A percentile compares a stretch with the other conserved stretches of the same genome.
Conservation (phyloP, 2,113 vertebrate species). For the Lasiurus borealis region DNA sequence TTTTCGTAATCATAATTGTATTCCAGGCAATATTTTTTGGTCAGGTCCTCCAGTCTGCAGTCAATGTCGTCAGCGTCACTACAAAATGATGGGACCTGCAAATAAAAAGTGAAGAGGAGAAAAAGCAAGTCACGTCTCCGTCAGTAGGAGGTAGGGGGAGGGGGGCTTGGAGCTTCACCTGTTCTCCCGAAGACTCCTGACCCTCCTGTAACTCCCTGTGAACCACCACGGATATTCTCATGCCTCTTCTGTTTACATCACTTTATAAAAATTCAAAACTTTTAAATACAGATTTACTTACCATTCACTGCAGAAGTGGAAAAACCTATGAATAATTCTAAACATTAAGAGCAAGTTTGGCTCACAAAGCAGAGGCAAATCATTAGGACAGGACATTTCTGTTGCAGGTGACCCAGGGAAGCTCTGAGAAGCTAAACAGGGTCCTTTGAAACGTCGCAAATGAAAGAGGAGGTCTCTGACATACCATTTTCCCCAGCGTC, state of each 20-base stretch:
- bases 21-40: conserved; percentile 95
- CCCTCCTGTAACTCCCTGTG: not conserved
- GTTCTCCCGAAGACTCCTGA: not conserved
- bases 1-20: conserved; percentile 99
- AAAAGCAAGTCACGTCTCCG: not conserved
- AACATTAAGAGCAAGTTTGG: not conserved
- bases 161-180: not conserved
- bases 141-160: not conserved
- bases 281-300: conserved; percentile 24
- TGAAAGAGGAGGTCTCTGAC: conserved; percentile 73
- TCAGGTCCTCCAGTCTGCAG: conserved; percentile 94
- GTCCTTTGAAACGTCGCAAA: not conserved
- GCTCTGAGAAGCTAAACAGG: not conserved
- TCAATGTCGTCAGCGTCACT: conserved; percentile 91
- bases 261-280: not conserved
- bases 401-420: not conserved
- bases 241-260: not conserved
- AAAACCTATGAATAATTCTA: conserved; percentile 25
- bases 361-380: not conserved
- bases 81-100: conserved; percentile 96
- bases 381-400: not conserved
- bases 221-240: not conserved
- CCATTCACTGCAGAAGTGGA: not conserved
- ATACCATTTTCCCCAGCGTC: conserved; percentile 94
- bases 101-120: conserved; percentile 60